Evolutionary conservation across 2,888 invertebrate species (phyloP).

Genomic region (Hydropsyche betteni): DNA sequence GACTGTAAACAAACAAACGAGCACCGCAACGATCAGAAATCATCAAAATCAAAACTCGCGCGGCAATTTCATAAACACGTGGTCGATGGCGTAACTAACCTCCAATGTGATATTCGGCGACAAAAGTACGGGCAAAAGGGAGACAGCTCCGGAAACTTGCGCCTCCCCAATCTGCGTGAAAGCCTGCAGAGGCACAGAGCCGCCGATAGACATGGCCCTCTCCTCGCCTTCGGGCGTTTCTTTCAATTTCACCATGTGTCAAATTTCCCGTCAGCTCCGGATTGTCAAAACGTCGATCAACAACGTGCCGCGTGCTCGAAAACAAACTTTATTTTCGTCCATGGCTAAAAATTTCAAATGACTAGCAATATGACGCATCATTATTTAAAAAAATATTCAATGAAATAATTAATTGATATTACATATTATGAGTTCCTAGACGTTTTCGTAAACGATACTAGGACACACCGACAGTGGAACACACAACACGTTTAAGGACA

Average conservation of each 20-base stretch:
- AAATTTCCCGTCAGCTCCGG: too few species aligned
- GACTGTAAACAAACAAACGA: constrained; percentile 60
- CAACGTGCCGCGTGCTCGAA: neutral
- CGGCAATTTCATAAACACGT: constrained; percentile 34
- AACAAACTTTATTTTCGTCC: neutral
- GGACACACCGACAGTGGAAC: too few species aligned
- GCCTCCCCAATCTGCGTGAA: constrained; percentile 8
- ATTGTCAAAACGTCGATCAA: neutral
- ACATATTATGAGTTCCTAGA: too few species aligned
- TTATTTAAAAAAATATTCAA: too few species aligned
- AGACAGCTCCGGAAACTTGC: neutral
- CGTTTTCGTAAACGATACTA: too few species aligned
- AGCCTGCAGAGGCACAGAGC: constrained; percentile 1
- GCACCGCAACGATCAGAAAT: neutral
- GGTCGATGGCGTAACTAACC: constrained; percentile 48
- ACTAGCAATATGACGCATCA: too few species aligned
- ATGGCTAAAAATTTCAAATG: too few species aligned
- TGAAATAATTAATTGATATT: too few species aligned
- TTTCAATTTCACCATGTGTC: too few species aligned
- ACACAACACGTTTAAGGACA: too few species aligned
- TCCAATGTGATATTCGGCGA: constrained; percentile 34
- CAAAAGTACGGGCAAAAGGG: neutral
- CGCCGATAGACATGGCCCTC: neutral
- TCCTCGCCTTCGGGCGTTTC: too few species aligned
- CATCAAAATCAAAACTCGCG: neutral